Evolutionary conservation across 2,888 invertebrate genomes (phyloP).

Genomic region (Eugnorisma glareosa): DNA sequence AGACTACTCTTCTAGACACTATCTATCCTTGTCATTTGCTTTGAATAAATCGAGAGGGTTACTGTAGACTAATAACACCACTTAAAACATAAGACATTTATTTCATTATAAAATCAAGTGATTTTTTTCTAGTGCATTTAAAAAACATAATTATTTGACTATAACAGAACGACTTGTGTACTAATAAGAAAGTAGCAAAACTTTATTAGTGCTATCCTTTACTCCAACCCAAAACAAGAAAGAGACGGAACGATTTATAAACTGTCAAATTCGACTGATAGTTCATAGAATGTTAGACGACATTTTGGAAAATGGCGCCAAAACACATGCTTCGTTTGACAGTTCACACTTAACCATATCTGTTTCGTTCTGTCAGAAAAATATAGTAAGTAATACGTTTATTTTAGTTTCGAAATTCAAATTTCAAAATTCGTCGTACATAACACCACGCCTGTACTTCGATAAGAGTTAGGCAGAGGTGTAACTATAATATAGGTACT

Average conservation of each 20-base stretch:
- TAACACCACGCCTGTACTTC: not conserved
- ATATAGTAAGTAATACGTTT: no score
- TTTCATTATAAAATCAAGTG: not conserved
- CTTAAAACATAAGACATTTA: not conserved
- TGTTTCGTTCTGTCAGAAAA: not conserved
- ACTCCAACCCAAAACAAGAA: not conserved
- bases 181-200: not conserved
- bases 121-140: not conserved
- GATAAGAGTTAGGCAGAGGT: not conserved
- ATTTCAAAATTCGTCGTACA: not conserved
- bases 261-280: slow-evolving; percentile 16
- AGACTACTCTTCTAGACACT: not conserved
- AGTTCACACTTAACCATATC: not conserved
- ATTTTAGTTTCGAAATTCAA: not conserved
- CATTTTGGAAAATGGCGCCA: slow-evolving; percentile 11
- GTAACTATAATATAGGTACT: not conserved
- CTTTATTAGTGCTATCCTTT: not conserved
- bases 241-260: not conserved
- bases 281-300: not conserved
- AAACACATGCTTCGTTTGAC: slow-evolving; percentile 9
- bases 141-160: not conserved
- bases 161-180: not conserved
- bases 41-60: not conserved
- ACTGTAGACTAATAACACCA: slow-evolving; percentile 8
- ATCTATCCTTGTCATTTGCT: slow-evolving; percentile 11